Evolutionary conservation across 2,888 invertebrate genomes (phyloP), one percentile per base, ranked within the genome.

Genomic region (Papilio elwesi): DNA sequence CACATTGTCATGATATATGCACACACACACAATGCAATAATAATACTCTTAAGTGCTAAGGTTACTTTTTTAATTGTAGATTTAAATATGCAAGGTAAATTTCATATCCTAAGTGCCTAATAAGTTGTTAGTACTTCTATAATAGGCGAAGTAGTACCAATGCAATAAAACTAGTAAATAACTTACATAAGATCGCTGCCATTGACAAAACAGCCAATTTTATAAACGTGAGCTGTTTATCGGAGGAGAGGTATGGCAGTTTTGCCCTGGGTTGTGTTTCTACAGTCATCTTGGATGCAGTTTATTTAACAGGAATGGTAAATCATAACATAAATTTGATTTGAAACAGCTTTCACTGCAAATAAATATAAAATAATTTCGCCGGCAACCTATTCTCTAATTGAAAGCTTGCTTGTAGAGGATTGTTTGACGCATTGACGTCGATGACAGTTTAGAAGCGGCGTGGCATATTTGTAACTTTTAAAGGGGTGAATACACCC

Each of bases 171-270:
- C 49, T 71, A 67, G n/a, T 62, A 74, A 73, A 78, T 77, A 84
- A 96, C 97, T 96, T 95, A 99, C 99, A 98, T 83, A 99, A 94
- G 86, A 99, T 96, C 71, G 98, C 97, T 81, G 98, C 98, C 88
- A 98, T 95, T 68, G 98, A 96, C 80, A 99, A 95, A 87, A 99
- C 97, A 78, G 97, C 96, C 83, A 99, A 92, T 87, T 98, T 94
- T 84, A 94, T 87, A 79, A 94, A 93, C 76, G 94, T 94, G 80
- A 94, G 90, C 84, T 94, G 93, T 87, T 94, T 94, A 82, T 93
- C 93, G 72, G 94, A 91, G 72, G 93, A 87, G 55, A 93, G 87
- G 79, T 91, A 89, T 76, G 87, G 87, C 76, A 91, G 81, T 87
- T 84, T 90, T 82, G 85, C 77, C 83, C 87, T 92, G 75, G 79